Conservation (phyloP, 2,113 vertebrate genomes). For the Brachyhypopomus occidentalis region DNA sequence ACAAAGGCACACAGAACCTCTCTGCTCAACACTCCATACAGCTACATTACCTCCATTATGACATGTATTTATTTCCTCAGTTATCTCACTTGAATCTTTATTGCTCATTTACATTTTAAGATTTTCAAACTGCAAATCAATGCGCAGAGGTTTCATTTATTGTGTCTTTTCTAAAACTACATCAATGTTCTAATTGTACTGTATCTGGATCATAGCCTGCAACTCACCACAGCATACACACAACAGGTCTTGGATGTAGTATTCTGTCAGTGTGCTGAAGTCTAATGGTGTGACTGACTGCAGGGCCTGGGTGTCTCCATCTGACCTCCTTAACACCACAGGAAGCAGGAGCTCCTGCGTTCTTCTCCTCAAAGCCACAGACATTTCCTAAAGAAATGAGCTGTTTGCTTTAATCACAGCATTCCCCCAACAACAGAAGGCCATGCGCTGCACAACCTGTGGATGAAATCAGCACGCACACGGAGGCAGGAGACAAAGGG, state of each 20-base stretch:
- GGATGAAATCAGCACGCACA: slow-evolving; percentile 13
- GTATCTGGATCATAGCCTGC: background rate
- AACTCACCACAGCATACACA: background rate
- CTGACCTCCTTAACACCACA: background rate
- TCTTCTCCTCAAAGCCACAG: background rate
- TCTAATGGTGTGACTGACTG: background rate
- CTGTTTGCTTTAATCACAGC: slow-evolving; percentile 4
- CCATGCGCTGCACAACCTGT: background rate
- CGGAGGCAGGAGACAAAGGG: slow-evolving; percentile 12
- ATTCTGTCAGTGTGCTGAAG: background rate
- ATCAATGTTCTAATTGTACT: too few species aligned
- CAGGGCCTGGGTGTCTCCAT: slow-evolving; percentile 3
- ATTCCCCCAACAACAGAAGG: background rate
- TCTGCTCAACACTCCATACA: background rate
- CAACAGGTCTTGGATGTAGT: background rate
- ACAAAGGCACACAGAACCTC: background rate
- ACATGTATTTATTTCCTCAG: too few species aligned
- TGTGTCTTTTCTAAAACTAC: too few species aligned
- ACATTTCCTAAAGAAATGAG: slow-evolving; percentile 27
- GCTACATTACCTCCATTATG: too few species aligned
- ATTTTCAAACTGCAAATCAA: too few species aligned
- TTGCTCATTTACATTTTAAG: too few species aligned
- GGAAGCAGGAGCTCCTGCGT: background rate
- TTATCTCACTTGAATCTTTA: too few species aligned
- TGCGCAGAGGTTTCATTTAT: too few species aligned